These are phyloP conservation scores for Mythimna lalbum DNA, from an alignment of 2,888 invertebrate species.

Conservation along the genomic window DNA sequence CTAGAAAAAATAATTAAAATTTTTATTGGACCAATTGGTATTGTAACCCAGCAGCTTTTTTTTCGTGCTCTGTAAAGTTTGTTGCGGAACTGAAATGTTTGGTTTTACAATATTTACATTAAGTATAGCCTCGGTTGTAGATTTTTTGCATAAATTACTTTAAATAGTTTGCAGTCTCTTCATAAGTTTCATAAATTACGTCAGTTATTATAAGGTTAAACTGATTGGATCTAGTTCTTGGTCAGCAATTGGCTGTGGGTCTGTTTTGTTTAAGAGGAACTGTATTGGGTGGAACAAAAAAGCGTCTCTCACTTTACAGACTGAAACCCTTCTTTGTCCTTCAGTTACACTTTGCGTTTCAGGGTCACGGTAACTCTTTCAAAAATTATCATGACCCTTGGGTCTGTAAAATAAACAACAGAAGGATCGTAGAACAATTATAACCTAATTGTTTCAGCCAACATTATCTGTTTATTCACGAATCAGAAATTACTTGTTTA, in stretches of 20 bases:
- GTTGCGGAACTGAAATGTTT: background rate
- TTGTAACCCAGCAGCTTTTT: background rate
- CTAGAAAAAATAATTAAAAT: background rate
- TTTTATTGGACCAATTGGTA: conserved; percentile 22
- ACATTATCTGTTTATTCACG: background rate
- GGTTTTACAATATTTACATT: background rate
- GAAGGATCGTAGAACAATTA: background rate
- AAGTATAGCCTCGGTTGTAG: background rate
- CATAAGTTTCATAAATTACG: background rate
- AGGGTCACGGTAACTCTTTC: too few relatives aligned
- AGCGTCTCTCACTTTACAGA: too few relatives aligned
- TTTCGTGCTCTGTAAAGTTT: background rate
- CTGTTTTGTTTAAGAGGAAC: too few relatives aligned
- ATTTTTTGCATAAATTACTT: background rate
- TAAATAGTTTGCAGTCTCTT: background rate
- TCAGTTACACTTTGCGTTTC: too few relatives aligned
- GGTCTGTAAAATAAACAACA: background rate
- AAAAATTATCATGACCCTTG: background rate
- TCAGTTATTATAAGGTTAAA: background rate
- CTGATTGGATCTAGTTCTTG: background rate
- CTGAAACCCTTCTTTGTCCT: too few relatives aligned
- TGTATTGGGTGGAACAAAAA: too few relatives aligned
- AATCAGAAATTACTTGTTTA: background rate
- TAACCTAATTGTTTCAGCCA: background rate
- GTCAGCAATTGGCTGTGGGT: background rate